phyloP scores from a whole-genome alignment of 2,888 invertebrate species.

The Tetragonisca angustula region DNA sequence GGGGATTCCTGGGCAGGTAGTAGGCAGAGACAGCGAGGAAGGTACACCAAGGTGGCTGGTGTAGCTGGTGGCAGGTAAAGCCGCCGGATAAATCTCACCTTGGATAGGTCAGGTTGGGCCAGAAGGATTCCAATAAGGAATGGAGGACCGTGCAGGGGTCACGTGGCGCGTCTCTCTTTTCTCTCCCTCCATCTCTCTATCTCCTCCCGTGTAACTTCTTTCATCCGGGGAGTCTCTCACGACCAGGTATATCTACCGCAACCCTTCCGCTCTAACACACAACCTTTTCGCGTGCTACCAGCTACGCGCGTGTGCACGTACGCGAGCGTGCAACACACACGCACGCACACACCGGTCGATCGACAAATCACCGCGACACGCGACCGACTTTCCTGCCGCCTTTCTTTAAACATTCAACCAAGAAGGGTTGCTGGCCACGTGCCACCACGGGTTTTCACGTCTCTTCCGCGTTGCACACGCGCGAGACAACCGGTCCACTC shows the following conservation, averaged over 20 bases:
- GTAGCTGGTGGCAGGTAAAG: conserved; percentile 77
- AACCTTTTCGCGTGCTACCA: conserved; percentile 52
- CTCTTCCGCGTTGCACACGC: neutral
- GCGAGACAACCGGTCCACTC: neutral
- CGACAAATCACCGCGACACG: conserved; percentile 82
- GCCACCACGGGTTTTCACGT: conserved; percentile 41
- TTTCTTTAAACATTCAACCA: conserved; percentile 71
- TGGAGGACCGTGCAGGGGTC: conserved; percentile 73
- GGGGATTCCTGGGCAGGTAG: conserved; percentile 65
- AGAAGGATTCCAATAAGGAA: conserved; percentile 77
- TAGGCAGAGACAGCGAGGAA: conserved; percentile 58
- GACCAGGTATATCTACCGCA: conserved; percentile 61
- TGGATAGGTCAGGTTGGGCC: conserved; percentile 80
- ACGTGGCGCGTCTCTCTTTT: conserved; percentile 69
- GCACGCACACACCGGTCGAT: conserved; percentile 24
- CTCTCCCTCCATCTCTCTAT: conserved; percentile 43
- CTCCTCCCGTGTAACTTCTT: conserved; percentile 46
- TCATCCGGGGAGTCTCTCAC: conserved; percentile 47
- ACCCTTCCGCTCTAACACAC: conserved; percentile 63
- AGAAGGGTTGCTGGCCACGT: conserved; percentile 59
- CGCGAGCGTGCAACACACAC: neutral
- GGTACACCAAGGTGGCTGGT: conserved; percentile 53
- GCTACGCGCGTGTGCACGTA: conserved; percentile 11
- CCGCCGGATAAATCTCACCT: conserved; percentile 80
- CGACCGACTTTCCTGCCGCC: conserved; percentile 78